phyloP scores from a whole-genome alignment of 2,797 vertebrate genomes.

The Rhinogobio ventralis region DNA sequence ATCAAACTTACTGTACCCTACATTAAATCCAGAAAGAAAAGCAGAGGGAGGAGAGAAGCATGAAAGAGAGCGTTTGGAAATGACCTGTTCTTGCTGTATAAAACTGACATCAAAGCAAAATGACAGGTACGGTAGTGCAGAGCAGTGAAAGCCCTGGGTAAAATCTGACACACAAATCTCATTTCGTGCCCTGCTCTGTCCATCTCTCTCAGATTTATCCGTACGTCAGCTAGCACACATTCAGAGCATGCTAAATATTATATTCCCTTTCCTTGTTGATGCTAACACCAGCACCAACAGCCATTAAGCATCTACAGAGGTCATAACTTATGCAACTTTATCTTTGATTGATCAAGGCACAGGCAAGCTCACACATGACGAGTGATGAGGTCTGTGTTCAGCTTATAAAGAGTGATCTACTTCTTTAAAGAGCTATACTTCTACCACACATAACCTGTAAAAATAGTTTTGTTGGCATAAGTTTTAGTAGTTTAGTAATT shows the following conservation, averaged over 20 bases:
- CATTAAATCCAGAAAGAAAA: not conserved
- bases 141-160: not conserved
- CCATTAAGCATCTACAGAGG: not conserved
- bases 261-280: slow-evolving; percentile 5
- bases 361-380: not conserved
- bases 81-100: not conserved
- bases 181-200: not conserved
- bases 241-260: slow-evolving; percentile 21
- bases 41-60: not conserved
- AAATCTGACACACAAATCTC: slow-evolving; percentile 23
- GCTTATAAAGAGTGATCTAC: too few species aligned
- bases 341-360: not conserved
- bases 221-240: not conserved
- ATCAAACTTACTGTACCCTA: not conserved
- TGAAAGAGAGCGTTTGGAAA: not conserved
- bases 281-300: not conserved
- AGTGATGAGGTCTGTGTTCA: not conserved
- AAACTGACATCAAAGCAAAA: slow-evolving; percentile 28
- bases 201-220: not conserved
- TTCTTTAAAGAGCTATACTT: not conserved
- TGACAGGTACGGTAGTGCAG: not conserved
- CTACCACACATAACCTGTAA: not conserved
- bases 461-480: not conserved
- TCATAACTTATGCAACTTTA: not conserved
- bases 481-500: not conserved